Percentiles rank a stretch among this genome's conserved stretches.
Evolutionary conservation across 2,797 vertebrate genomes (phyloP).

Genomic region (Coregonus suidteri): DNA sequence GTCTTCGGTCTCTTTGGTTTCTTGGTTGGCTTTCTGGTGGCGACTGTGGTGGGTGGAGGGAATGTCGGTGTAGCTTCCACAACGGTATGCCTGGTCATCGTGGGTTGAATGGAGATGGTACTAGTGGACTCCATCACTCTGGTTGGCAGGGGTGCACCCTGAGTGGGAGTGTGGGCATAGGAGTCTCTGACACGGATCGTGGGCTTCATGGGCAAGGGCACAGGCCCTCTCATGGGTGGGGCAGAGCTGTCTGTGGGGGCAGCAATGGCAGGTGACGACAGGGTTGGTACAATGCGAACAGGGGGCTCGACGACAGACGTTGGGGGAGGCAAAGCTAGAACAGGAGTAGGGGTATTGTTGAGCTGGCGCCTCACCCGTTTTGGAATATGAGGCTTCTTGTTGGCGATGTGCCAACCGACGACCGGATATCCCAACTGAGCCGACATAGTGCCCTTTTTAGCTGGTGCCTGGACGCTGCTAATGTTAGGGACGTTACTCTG

Average conservation of each 20-base stretch:
- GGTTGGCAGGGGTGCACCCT: constrained; percentile 86
- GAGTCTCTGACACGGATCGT: constrained; percentile 87
- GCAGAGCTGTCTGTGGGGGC: constrained; percentile 86
- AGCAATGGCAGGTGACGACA: constrained; percentile 88
- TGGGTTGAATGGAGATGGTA: constrained; percentile 80
- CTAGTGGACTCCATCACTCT: constrained; percentile 82
- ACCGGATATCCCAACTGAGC: constrained; percentile 93
- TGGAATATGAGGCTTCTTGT: constrained; percentile 91
- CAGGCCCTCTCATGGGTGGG: constrained; percentile 87
- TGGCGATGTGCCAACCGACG: constrained; percentile 98
- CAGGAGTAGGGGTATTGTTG: constrained; percentile 88
- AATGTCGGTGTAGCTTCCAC: constrained; percentile 83
- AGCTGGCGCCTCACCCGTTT: constrained; percentile 90
- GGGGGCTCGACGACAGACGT: constrained; percentile 87
- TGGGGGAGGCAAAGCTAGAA: constrained; percentile 81
- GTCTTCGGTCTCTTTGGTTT: constrained; percentile 82
- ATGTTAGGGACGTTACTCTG: constrained; percentile 92
- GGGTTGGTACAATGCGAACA: constrained; percentile 87
- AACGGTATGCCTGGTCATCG: constrained; percentile 78
- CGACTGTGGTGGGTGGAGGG: constrained; percentile 74
- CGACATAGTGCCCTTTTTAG: constrained; percentile 94
- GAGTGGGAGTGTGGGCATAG: constrained; percentile 82
- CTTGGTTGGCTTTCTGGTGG: constrained; percentile 74
- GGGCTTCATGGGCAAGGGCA: constrained; percentile 87
- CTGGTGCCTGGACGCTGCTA: constrained; percentile 86